Conservation (phyloP, 1,140 invertebrate species). For the Apocrypta bakeri region DNA sequence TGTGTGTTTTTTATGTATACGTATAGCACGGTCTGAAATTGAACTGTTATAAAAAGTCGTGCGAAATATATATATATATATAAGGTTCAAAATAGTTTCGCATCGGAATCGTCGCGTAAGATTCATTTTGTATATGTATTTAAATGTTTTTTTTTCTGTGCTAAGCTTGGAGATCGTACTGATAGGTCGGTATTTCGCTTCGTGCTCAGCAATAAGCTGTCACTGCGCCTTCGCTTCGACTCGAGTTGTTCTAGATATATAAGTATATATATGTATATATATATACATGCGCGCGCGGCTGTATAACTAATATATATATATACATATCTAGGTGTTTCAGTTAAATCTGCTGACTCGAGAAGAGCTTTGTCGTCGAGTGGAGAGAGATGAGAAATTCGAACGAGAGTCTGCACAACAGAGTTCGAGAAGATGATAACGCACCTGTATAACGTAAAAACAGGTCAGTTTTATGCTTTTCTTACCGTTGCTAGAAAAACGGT, state of each 20-base stretch:
- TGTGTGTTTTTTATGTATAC: no score
- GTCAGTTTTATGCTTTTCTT: no score
- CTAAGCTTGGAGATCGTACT: slow-evolving; percentile 62
- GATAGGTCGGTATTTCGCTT: slow-evolving; percentile 67
- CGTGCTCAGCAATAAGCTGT: slow-evolving; percentile 71
- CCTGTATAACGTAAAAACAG: slow-evolving; percentile 17
- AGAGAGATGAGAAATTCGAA: slow-evolving; percentile 1
- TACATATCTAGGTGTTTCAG: slow-evolving; percentile 54
- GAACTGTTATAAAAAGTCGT: no score
- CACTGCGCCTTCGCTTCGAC: slow-evolving; percentile 48
- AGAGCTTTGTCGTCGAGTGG: background rate
- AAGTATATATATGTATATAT: no score
- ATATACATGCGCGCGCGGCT: no score
- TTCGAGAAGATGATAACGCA: slow-evolving; percentile 15
- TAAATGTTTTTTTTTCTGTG: slow-evolving; percentile 68
- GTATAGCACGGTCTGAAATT: no score
- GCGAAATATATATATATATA: no score
- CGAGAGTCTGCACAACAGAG: background rate
- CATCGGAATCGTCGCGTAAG: no score
- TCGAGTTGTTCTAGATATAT: no score
- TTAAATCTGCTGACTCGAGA: slow-evolving; percentile 39
- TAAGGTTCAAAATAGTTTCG: no score
- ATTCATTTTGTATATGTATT: slow-evolving; percentile 56
- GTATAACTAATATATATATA: slow-evolving; percentile 36
- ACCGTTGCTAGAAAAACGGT: no score